Percentiles rank a stretch among this genome's conserved stretches.
phyloP scores from a whole-genome alignment of 2,888 invertebrate genomes.

The Morpho helenor region DNA sequence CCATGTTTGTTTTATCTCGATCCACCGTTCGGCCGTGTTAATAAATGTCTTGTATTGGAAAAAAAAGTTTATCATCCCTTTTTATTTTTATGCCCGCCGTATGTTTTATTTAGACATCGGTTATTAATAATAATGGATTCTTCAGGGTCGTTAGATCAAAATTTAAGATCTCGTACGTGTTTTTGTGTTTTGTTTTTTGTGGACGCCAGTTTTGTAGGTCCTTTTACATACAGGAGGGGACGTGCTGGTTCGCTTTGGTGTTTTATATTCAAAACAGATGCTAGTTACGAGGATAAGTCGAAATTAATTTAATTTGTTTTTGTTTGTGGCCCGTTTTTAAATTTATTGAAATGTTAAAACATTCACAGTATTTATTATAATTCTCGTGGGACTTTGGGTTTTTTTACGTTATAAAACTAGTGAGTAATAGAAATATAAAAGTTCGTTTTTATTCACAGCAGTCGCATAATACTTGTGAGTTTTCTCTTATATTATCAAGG shows the following conservation, averaged over 20 bases:
- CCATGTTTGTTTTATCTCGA: conserved; percentile 79
- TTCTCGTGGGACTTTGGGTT: conserved; percentile 15
- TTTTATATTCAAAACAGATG: conserved; percentile 77
- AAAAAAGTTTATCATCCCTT: conserved; percentile 50
- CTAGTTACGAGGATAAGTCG: conserved; percentile 57
- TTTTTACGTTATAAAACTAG: neutral
- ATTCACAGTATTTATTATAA: conserved; percentile 44
- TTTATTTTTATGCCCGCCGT: conserved; percentile 59
- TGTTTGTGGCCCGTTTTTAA: conserved; percentile 62
- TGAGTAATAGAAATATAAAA: neutral
- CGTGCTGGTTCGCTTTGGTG: conserved; percentile 48
- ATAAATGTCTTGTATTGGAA: conserved; percentile 72
- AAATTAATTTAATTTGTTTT: conserved; percentile 69
- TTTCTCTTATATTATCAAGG: too few relatives aligned
- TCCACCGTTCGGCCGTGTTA: conserved; percentile 70
- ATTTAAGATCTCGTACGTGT: conserved; percentile 67
- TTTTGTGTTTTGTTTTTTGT: conserved; percentile 58
- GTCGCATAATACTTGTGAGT: too few relatives aligned
- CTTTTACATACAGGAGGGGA: conserved; percentile 67
- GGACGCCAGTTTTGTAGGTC: conserved; percentile 58
- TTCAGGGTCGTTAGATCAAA: conserved; percentile 70
- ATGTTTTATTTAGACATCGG: conserved; percentile 74
- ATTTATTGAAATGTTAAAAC: conserved; percentile 61
- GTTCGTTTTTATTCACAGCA: too few relatives aligned
- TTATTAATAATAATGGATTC: conserved; percentile 76